Conservation (phyloP, 2,113 vertebrate species). For the Hippocampus zosterae region DNA sequence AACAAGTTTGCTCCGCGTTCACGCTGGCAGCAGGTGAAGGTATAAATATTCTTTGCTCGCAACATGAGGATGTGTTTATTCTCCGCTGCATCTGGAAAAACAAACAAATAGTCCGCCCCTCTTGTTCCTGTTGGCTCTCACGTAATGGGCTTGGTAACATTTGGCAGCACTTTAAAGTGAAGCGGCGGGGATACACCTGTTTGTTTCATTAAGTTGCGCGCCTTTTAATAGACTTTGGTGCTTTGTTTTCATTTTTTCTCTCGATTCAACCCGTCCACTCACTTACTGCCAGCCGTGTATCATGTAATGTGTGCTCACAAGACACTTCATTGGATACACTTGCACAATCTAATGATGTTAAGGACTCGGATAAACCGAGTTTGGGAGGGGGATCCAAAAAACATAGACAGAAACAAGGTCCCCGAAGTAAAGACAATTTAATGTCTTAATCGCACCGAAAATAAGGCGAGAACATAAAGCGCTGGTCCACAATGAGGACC, state of each 20-base stretch:
- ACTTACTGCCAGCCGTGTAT: neutral
- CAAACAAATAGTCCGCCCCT: slow-evolving; percentile 2
- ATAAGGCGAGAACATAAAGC: too few species aligned
- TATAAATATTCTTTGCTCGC: neutral
- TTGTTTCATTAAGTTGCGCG: neutral
- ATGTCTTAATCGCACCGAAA: too few species aligned
- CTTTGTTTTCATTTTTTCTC: neutral
- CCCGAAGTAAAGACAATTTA: too few species aligned
- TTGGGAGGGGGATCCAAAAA: too few species aligned
- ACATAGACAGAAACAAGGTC: too few species aligned
- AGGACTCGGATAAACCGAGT: too few species aligned
- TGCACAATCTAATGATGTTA: neutral
- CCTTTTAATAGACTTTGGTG: neutral
- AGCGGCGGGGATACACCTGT: neutral
- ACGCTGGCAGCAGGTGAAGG: slow-evolving; percentile 4
- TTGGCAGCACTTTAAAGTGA: neutral
- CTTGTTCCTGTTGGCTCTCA: neutral
- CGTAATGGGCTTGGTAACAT: neutral
- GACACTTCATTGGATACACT: neutral
- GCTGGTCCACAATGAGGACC: too few species aligned
- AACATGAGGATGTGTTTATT: slow-evolving; percentile 8
- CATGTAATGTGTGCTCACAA: neutral
- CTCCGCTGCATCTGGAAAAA: slow-evolving; percentile 1
- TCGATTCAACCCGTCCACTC: neutral
- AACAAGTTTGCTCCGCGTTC: neutral